A percentile compares a stretch with the other conserved stretches of the same genome.
Evolutionary conservation across 2,888 invertebrate genomes (phyloP).

Genomic region (Apotomis capreana): DNA sequence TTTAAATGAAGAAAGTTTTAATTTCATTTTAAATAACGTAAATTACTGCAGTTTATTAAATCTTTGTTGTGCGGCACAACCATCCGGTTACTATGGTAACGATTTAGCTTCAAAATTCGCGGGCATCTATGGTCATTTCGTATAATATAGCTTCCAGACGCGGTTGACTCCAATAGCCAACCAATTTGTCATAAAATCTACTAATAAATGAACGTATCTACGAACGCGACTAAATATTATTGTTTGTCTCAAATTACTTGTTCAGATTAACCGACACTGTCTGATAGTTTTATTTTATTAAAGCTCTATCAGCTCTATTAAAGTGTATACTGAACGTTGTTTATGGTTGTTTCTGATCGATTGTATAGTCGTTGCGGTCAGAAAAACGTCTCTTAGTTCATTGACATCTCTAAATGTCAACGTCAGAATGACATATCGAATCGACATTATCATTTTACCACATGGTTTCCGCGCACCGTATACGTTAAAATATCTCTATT

Average conservation of each 20-base stretch:
- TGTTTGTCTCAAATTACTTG: too few species aligned
- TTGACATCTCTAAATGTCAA: constrained; percentile 1
- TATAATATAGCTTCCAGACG: too few species aligned
- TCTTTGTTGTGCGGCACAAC: constrained; percentile 10
- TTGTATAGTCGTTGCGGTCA: neutral
- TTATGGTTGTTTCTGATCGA: neutral
- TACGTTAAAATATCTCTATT: constrained; percentile 9
- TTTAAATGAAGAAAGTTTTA: constrained; percentile 90
- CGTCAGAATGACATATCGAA: neutral
- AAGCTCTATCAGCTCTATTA: too few species aligned
- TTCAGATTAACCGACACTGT: too few species aligned
- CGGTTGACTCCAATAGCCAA: too few species aligned
- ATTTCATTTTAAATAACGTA: constrained; percentile 84
- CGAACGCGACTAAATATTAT: too few species aligned
- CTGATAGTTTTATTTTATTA: too few species aligned
- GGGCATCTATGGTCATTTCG: neutral
- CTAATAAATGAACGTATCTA: too few species aligned
- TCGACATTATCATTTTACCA: constrained; percentile 45
- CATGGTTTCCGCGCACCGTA: constrained; percentile 48
- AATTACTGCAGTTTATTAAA: neutral
- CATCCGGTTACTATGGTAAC: constrained; percentile 17
- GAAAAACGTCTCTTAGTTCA: constrained; percentile 22
- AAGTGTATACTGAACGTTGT: neutral
- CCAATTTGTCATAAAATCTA: too few species aligned
- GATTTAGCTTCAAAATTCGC: constrained; percentile 14